Evolutionary conservation across 1,140 invertebrate genomes (phyloP).

Genomic region (Drosophila mayri): DNA sequence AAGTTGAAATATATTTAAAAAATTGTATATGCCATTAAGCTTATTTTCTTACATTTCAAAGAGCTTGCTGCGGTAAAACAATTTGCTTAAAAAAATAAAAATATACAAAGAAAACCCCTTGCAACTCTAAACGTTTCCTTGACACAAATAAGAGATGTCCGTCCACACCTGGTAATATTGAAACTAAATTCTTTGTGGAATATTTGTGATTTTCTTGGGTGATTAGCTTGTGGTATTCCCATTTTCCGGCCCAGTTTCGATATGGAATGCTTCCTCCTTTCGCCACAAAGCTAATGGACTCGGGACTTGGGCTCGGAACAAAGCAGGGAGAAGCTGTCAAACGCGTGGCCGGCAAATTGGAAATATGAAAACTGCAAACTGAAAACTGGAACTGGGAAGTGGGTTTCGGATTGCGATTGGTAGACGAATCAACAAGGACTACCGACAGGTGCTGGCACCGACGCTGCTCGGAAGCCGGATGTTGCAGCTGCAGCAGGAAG

Average conservation of each 20-base stretch:
- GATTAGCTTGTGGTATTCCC: constrained; percentile 14
- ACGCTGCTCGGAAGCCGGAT: constrained; percentile 66
- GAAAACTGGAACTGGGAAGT: constrained; percentile 10
- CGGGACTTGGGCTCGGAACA: background rate
- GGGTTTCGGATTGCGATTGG: constrained; percentile 1
- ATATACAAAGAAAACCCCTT: too few relatives aligned
- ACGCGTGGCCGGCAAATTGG: constrained; percentile 53
- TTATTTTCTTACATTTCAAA: background rate
- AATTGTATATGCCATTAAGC: background rate
- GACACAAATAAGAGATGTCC: constrained; percentile 2
- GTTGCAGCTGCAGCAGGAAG: constrained; percentile 70
- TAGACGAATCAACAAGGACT: constrained; percentile 51
- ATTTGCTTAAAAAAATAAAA: background rate
- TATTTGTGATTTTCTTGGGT: constrained; percentile 16
- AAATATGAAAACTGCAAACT: constrained; percentile 65
- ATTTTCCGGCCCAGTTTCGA: constrained; percentile 8
- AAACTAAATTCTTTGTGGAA: background rate
- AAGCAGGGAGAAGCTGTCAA: constrained; percentile 23
- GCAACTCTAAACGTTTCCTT: too few relatives aligned
- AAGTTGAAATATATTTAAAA: background rate
- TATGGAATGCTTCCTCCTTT: background rate
- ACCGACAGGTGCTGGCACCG: constrained; percentile 5
- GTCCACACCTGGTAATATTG: background rate
- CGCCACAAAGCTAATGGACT: constrained; percentile 36
- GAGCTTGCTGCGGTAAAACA: background rate